Evolutionary conservation across 2,888 invertebrate genomes (phyloP), one percentile per base, ranked within the genome.

Genomic region (Malacosoma neustria): DNA sequence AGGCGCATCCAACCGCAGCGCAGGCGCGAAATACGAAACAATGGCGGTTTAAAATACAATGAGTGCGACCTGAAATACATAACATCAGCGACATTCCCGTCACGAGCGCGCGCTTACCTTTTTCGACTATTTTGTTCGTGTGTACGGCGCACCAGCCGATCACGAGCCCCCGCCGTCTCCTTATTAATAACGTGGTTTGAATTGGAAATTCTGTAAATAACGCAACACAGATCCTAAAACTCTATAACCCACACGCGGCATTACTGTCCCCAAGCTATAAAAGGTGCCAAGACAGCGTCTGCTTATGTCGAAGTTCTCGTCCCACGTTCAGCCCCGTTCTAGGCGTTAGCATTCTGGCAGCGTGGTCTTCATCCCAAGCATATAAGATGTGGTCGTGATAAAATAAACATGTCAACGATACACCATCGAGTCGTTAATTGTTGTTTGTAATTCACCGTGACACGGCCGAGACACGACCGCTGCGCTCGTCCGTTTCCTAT

Each of bases 41-140:
- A 84, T 82, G 67, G 81, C 64, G 73, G 71, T 79, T 81, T 81
- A 81, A 63, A 82, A 82, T 81, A 81, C 82, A 80, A 82, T 81
- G 77, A 77, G 73, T 72, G 72, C 71, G 68, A 62, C 51, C 77
- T 68, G 65, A 73, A 76, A 76, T 71, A 72, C 73, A 72, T 69
- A 72, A 67, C 71, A 57, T 57, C 67, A 57, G 72, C 72, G 67
- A 74, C 75, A 80, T 82, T 82, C 82, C 73, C 72, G 77, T 80
- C 84, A 84, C 84, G 82, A 81, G 57, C 62, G 69, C 63, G 68
- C 62, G 64, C 60, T 69, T 69, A 67, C 80, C 80, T 80, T 79
- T 80, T 81, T 79, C 62, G 77, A 75, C 72, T 77, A 72, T 75
- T 77, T 77, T 71, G 73, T 71, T 66, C 49, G 56, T 37, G 50